Conservation (phyloP, 2,797 vertebrate genomes). For the Schizothorax lantsangensis region DNA sequence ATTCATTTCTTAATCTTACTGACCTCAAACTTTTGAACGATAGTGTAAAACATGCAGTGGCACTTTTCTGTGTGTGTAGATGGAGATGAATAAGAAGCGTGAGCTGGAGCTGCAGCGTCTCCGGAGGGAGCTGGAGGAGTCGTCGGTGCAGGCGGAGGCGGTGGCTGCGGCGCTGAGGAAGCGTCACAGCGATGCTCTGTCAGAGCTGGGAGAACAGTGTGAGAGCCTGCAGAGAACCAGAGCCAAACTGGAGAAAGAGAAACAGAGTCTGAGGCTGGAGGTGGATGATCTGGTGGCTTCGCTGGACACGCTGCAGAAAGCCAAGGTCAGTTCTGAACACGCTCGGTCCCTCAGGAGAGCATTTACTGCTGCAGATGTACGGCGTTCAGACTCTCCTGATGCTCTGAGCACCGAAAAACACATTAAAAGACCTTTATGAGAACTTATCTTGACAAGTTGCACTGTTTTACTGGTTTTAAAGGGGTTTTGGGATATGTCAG, state of each 20-base stretch:
- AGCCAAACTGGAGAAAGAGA: slow-evolving; percentile 84
- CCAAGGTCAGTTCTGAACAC: slow-evolving; percentile 71
- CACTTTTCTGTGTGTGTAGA: slow-evolving; percentile 63
- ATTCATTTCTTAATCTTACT: background rate
- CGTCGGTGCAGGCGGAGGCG: slow-evolving; percentile 76
- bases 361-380: background rate
- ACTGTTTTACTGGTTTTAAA: background rate
- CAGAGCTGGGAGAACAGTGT: slow-evolving; percentile 80
- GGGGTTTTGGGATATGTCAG: background rate
- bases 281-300: slow-evolving; percentile 79
- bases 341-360: background rate
- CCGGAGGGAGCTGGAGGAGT: slow-evolving; percentile 82
- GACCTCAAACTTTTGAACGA: background rate
- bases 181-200: slow-evolving; percentile 74
- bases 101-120: slow-evolving; percentile 81
- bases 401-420: background rate
- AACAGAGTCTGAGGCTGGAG: slow-evolving; percentile 82
- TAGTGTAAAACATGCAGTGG: background rate
- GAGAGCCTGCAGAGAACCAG: slow-evolving; percentile 80
- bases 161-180: slow-evolving; percentile 74
- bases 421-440: background rate
- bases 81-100: slow-evolving; percentile 84
- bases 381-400: background rate
- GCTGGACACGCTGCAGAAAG: slow-evolving; percentile 79
- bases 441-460: background rate